phyloP scores from a whole-genome alignment of 2,888 invertebrate species.

The Macrostomum cliftonense region DNA sequence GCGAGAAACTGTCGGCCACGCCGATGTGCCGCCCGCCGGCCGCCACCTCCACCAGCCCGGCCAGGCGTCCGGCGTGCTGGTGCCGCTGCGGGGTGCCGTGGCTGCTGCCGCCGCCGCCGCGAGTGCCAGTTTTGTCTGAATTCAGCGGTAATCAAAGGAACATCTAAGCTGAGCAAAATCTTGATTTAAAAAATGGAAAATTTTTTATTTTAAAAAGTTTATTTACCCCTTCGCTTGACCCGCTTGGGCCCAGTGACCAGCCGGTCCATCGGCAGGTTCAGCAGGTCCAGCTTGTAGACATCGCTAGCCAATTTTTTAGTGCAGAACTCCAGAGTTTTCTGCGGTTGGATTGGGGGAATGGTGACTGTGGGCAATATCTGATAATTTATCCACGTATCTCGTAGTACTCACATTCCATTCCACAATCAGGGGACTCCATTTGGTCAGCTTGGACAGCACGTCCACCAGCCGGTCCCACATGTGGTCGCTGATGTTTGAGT shows the following conservation, averaged over 20 bases:
- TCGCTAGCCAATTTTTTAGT: slow-evolving; percentile 81
- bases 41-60: slow-evolving; percentile 3
- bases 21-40: neutral
- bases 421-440: slow-evolving; percentile 77
- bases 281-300: slow-evolving; percentile 76
- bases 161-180: too few relatives aligned
- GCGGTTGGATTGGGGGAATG: too few relatives aligned
- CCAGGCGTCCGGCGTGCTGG: slow-evolving; percentile 12
- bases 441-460: slow-evolving; percentile 65
- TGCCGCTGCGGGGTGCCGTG: slow-evolving; percentile 11
- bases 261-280: slow-evolving; percentile 60
- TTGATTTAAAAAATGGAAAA: too few relatives aligned
- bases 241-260: slow-evolving; percentile 26
- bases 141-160: slow-evolving; percentile 2
- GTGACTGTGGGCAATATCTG: too few relatives aligned
- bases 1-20: too few relatives aligned
- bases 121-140: neutral
- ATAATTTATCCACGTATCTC: too few relatives aligned
- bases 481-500: slow-evolving; percentile 66
- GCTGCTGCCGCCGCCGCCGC: slow-evolving; percentile 16
- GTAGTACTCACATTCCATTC: slow-evolving; percentile 78
- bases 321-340: slow-evolving; percentile 60
- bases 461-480: slow-evolving; percentile 81
- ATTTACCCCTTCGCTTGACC: too few relatives aligned
- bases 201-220: too few relatives aligned